Base-by-base conservation (phyloP, 2,888 invertebrate species). In the Drosophila parthenogenetica region DNA sequence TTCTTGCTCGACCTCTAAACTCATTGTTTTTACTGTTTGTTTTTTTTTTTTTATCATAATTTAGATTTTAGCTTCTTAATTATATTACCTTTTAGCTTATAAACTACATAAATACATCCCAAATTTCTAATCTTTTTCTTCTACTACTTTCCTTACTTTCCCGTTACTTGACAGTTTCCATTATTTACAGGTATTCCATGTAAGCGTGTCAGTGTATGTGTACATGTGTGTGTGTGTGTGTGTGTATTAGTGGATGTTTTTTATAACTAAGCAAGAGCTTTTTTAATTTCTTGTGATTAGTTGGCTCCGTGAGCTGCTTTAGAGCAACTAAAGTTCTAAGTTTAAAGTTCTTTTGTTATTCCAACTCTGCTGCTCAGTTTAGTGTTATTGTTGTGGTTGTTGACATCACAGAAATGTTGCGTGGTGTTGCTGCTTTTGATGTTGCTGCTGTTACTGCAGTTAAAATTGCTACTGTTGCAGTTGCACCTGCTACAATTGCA, bases 391-490 rank as follows among this genome's bases (percentile, higher is more conserved):
- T 29, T 64, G 67, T 66, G 64, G 46, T 69, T 64, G 61, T 63
- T 67, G 77, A 73, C 81, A 79, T 81, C 84, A 81, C 81, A 81
- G 81, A 74, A 84, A 74, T 69, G 64, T 81, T 79, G 81, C 60
- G 64, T 49, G 73, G 50, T 74, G 69, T 62, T 70, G 77, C 40
- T 61, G 54, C 22, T 61, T 43, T 22, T 54, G 69, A 16, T 55
- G 49, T 16, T 66, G 51, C 25, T 59, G 59, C 13, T 64, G 58
- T 77, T 77, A 77, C 50, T 29, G 29, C 7, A 7, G 29, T 29
- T 29, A 2, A 7, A 29, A 55, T 42, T 35, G 35, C 50, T n/a
- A 32, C 43, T 14, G 40, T 7, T 40, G 54, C 29, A 29, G 29
- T 29, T 29, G 29, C 29, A 8, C 29, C 2, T 7, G 25, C 8